phyloP scores from a whole-genome alignment of 2,113 vertebrate species.

The Sebastes schlegelii region DNA sequence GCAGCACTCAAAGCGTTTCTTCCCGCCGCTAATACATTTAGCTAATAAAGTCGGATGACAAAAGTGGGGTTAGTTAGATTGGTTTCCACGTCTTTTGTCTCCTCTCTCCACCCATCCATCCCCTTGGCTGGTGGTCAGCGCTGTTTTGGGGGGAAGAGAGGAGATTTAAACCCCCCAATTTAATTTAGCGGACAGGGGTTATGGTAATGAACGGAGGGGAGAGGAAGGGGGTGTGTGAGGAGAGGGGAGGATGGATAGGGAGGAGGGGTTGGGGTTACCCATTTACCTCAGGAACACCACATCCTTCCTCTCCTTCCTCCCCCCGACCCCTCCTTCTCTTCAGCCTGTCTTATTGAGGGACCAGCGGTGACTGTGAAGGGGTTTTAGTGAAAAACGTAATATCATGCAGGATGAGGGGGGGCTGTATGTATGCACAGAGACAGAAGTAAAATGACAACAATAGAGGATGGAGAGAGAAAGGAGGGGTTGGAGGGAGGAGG shows the following conservation, averaged over 20 bases:
- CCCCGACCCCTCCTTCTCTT: conserved; percentile 18
- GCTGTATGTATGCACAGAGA: conserved; percentile 71
- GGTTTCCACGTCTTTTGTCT: conserved; percentile 77
- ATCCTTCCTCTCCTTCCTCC: conserved; percentile 65
- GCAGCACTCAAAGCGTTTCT: conserved; percentile 54
- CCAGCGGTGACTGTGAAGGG: conserved; percentile 64
- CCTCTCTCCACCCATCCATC: conserved; percentile 26
- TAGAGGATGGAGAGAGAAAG: conserved; percentile 64
- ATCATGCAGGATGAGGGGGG: conserved; percentile 64
- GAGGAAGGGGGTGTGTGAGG: conserved; percentile 42
- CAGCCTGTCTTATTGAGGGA: conserved; percentile 63
- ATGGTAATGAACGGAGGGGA: conserved; percentile 78
- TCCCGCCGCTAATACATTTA: conserved; percentile 69
- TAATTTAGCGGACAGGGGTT: conserved; percentile 81
- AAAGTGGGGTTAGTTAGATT: conserved; percentile 75
- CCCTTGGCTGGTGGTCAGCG: conserved; percentile 66
- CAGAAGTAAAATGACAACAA: conserved; percentile 83
- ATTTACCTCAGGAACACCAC: conserved; percentile 73
- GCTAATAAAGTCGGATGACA: conserved; percentile 78
- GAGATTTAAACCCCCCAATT: conserved; percentile 77
- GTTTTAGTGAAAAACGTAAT: conserved; percentile 76
- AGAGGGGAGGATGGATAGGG: conserved; percentile 44
- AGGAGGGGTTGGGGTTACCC: conserved; percentile 40
- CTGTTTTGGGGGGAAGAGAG: conserved; percentile 50
- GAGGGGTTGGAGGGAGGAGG: conserved; percentile 40